phyloP scores from a whole-genome alignment of 2,113 vertebrate species.

The Eulemur macaco region DNA sequence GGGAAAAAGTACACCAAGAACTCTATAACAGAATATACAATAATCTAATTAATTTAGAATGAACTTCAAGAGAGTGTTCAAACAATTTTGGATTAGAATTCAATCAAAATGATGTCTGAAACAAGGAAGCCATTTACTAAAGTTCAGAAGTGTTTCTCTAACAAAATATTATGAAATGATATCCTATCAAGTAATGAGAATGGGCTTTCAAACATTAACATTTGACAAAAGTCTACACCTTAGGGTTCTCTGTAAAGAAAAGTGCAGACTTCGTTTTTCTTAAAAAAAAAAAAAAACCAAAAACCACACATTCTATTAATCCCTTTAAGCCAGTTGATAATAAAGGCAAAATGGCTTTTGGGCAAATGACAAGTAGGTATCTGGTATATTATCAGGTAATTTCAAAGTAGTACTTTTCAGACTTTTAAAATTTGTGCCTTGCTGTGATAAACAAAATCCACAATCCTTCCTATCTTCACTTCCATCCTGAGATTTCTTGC shows the following conservation, averaged over 20 bases:
- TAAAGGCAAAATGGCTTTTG: neutral
- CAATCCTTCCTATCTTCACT: neutral
- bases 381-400: neutral
- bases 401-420: slow-evolving; percentile 1
- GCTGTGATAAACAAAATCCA: neutral
- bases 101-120: slow-evolving; percentile 8
- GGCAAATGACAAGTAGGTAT: neutral
- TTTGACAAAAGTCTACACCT: neutral
- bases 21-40: neutral
- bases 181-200: neutral
- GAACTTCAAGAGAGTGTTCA: neutral
- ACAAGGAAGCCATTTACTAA: neutral
- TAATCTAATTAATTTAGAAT: neutral
- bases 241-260: neutral
- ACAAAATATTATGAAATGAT: neutral
- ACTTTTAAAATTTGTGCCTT: neutral
- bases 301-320: neutral
- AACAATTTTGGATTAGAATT: slow-evolving; percentile 31
- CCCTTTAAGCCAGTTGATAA: neutral
- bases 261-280: neutral
- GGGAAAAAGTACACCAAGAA: neutral
- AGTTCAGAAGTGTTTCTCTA: neutral
- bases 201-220: neutral
- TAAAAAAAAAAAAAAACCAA: neutral
- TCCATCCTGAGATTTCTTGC: neutral